These are phyloP conservation scores for Caenorhabditis sp. DNA, from an alignment of 2,888 invertebrate species.

Conservation along the genomic window DNA sequence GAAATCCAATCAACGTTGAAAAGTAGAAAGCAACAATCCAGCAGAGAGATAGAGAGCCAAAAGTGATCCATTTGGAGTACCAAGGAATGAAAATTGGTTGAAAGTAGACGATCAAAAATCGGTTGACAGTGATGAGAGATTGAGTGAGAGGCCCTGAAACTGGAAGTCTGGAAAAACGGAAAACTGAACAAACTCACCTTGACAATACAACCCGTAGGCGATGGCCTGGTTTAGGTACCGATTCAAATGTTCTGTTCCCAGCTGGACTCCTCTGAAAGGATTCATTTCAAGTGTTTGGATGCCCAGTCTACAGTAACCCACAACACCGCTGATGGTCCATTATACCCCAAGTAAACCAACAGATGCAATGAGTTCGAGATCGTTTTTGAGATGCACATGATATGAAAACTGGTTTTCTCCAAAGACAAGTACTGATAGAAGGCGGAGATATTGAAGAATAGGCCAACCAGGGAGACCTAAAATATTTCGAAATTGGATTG, in stretches of 20 bases:
- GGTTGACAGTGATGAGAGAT: conserved; percentile 26
- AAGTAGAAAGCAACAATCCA: conserved; percentile 22
- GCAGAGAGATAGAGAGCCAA: not conserved
- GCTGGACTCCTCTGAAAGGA: conserved; percentile 5
- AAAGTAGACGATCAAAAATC: conserved; percentile 27
- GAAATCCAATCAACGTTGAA: conserved; percentile 26
- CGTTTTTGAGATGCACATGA: conserved; percentile 36
- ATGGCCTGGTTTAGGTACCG: conserved; percentile 29
- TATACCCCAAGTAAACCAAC: conserved; percentile 18
- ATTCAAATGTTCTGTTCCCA: conserved; percentile 5
- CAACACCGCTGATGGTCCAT: conserved; percentile 29
- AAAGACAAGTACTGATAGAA: conserved; percentile 3
- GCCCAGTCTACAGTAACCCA: conserved; percentile 9
- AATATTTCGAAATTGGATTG: not conserved
- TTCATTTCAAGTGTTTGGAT: not conserved
- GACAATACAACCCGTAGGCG: conserved; percentile 32
- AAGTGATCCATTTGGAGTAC: conserved; percentile 32
- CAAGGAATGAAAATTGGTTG: conserved; percentile 20
- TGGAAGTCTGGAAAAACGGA: not conserved
- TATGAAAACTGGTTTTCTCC: conserved; percentile 27
- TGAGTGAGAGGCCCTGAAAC: conserved; percentile 36
- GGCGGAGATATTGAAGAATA: conserved; percentile 31
- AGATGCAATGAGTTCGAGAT: conserved; percentile 27
- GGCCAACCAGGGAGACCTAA: conserved; percentile 10
- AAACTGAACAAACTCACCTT: not conserved